Conservation (phyloP, 2,113 vertebrate genomes). For the Myrmophylax atrothorax region DNA sequence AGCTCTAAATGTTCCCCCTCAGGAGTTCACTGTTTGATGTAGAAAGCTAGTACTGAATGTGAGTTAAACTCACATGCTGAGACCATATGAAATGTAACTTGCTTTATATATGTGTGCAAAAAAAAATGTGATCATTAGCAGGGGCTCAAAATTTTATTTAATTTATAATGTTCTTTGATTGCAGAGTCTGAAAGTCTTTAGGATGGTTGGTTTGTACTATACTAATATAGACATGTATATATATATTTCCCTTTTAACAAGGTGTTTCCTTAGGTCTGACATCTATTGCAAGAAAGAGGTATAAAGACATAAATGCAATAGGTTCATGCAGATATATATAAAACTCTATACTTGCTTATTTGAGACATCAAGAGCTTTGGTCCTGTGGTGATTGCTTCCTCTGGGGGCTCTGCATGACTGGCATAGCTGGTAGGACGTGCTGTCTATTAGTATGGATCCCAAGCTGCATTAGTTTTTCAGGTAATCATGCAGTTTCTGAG, state of each 20-base stretch:
- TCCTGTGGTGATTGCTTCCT: background rate
- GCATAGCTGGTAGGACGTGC: background rate
- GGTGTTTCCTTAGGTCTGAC: background rate
- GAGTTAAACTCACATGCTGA: background rate
- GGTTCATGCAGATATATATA: background rate
- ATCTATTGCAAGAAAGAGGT: background rate
- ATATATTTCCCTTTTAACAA: background rate
- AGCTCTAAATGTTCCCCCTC: background rate
- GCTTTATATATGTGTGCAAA: background rate
- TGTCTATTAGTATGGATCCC: background rate
- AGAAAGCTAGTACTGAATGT: background rate
- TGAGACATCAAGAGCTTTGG: background rate
- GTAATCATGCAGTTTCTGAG: background rate
- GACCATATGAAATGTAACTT: background rate
- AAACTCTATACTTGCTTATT: background rate
- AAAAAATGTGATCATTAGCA: background rate
- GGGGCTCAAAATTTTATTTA: background rate
- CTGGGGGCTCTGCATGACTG: background rate
- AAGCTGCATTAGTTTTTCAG: background rate
- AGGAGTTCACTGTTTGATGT: background rate
- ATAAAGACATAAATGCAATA: background rate
- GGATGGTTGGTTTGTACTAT: background rate
- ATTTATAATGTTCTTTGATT: background rate
- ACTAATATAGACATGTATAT: accelerated
- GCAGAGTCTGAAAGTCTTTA: background rate